Evolutionary conservation across 1,140 invertebrate genomes (phyloP).

Genomic region (Panulirus ornatus): DNA sequence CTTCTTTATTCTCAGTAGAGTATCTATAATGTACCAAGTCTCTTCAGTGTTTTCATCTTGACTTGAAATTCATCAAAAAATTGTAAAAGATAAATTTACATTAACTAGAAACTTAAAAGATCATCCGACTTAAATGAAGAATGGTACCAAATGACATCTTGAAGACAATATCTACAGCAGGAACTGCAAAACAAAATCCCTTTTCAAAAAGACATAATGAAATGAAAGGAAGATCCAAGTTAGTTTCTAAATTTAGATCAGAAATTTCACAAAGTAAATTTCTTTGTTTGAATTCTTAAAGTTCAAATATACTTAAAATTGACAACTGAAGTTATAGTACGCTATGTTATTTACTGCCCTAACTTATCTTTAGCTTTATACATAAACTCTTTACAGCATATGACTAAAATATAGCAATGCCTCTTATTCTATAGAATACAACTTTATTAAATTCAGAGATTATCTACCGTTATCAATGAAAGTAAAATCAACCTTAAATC

Average conservation of each 20-base stretch:
- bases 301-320: not conserved
- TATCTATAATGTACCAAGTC: not conserved
- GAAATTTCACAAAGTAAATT: not conserved
- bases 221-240: not conserved
- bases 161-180: not conserved
- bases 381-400: constrained; percentile 12
- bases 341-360: constrained; percentile 11
- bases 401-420: constrained; percentile 26
- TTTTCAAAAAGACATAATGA: not conserved
- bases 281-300: no score
- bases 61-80: no score
- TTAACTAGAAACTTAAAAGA: not conserved
- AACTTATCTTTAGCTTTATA: constrained; percentile 25
- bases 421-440: constrained; percentile 12
- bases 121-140: not conserved
- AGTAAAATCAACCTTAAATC: constrained; percentile 1
- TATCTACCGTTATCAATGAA: not conserved
- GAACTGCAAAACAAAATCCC: not conserved
- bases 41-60: no score
- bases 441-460: constrained; percentile 10
- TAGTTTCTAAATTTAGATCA: not conserved
- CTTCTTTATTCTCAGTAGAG: not conserved
- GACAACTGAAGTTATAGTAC: not conserved
- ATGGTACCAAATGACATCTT: not conserved
- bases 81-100: not conserved